phyloP scores from a whole-genome alignment of 2,113 vertebrate genomes.

The Ornithorhynchus anatinus region DNA sequence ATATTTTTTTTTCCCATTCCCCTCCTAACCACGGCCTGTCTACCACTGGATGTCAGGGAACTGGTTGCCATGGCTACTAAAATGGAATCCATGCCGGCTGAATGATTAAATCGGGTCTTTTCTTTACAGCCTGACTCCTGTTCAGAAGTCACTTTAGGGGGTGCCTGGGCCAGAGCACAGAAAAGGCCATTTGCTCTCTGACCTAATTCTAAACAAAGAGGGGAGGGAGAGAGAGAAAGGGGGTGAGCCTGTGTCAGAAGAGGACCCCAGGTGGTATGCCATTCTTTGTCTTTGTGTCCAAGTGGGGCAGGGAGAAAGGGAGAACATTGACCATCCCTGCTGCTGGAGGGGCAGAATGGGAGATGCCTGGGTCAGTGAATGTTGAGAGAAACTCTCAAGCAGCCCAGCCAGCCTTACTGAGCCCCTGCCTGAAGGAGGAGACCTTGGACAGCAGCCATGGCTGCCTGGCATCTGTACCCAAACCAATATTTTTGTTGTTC shows the following conservation, averaged over 20 bases:
- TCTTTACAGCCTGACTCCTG: constrained; percentile 55
- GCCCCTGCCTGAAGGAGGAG: background rate
- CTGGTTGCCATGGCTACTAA: constrained; percentile 69
- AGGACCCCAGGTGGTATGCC: no score
- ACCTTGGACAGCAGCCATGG: background rate
- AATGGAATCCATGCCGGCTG: constrained; percentile 63
- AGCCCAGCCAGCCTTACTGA: background rate
- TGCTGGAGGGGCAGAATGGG: background rate
- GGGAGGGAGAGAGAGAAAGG: background rate
- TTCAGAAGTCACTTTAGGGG: constrained; percentile 35
- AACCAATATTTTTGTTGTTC: constrained; percentile 20
- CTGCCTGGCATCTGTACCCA: constrained; percentile 2
- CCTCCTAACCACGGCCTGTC: constrained; percentile 39
- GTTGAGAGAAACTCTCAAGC: background rate
- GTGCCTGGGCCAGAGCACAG: background rate
- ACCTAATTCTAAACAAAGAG: background rate
- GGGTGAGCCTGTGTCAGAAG: background rate
- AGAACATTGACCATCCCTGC: background rate
- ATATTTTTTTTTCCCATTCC: no score
- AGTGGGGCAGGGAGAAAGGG: background rate
- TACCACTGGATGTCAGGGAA: constrained; percentile 59
- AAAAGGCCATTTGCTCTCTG: background rate
- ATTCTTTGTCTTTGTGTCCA: background rate
- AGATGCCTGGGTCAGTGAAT: background rate
- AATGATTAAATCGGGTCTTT: constrained; percentile 68